phyloP scores from a whole-genome alignment of 2,888 invertebrate species.

The Cantharis nigra region DNA sequence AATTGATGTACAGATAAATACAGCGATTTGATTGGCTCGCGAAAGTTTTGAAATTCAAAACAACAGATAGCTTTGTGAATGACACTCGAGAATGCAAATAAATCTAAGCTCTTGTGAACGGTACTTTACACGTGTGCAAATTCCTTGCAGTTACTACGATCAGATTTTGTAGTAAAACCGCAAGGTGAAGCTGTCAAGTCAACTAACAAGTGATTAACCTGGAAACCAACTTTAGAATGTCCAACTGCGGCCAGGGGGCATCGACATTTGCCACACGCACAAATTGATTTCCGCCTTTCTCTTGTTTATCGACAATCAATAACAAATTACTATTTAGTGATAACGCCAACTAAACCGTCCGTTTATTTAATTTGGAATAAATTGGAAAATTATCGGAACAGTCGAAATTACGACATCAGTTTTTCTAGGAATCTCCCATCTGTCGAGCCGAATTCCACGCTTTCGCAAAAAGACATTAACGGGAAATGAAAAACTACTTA shows the following conservation, averaged over 20 bases:
- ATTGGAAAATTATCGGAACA: background rate
- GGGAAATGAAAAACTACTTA: conserved; percentile 59
- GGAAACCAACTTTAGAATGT: background rate
- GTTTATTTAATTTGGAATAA: background rate
- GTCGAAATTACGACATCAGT: background rate
- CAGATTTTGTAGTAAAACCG: background rate
- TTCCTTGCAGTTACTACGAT: background rate
- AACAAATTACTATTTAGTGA: background rate
- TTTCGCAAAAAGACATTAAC: background rate
- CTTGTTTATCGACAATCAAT: background rate
- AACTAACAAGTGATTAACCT: background rate
- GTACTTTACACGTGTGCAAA: background rate
- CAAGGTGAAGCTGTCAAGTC: background rate
- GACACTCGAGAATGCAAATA: too few species aligned
- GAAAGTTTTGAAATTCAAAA: too few species aligned
- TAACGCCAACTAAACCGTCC: background rate
- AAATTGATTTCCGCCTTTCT: background rate
- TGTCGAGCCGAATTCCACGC: background rate
- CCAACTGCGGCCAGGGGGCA: background rate
- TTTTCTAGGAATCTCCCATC: background rate
- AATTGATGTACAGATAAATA: too few species aligned
- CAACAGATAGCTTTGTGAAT: too few species aligned
- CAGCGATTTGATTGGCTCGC: too few species aligned
- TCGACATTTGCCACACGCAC: background rate
- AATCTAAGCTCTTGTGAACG: too few species aligned